phyloP scores from a whole-genome alignment of 1,140 invertebrate species.

The Danaus plexippus region DNA sequence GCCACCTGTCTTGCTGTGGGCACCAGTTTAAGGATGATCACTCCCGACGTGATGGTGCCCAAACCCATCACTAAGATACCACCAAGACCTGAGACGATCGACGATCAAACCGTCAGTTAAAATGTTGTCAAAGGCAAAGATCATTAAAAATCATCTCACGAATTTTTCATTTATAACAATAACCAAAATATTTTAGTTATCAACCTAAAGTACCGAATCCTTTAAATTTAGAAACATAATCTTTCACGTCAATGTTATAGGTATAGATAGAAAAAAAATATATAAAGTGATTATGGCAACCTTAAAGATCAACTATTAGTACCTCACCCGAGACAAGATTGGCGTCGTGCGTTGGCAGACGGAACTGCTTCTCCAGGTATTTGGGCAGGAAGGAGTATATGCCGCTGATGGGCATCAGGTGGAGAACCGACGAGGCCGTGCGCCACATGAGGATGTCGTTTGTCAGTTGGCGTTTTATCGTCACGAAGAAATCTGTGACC shows the following conservation, averaged over 20 bases:
- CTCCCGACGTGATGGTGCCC: constrained; percentile 88
- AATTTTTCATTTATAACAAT: too few species aligned
- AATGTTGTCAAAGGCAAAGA: too few species aligned
- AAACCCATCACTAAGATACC: constrained; percentile 94
- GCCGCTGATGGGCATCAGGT: constrained; percentile 91
- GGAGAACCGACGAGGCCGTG: constrained; percentile 89
- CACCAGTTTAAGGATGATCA: constrained; percentile 87
- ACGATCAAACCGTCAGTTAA: too few species aligned
- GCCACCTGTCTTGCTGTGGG: constrained; percentile 89
- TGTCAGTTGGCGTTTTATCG: constrained; percentile 86
- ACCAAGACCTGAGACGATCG: constrained; percentile 79
- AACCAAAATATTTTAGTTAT: too few species aligned
- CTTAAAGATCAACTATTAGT: constrained; percentile 27
- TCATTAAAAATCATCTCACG: too few species aligned
- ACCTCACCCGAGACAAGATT: constrained; percentile 90
- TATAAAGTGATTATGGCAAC: background rate
- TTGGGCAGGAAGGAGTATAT: constrained; percentile 95
- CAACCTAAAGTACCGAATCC: too few species aligned
- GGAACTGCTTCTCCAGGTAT: constrained; percentile 93
- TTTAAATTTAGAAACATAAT: too few species aligned
- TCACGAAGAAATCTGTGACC: constrained; percentile 85
- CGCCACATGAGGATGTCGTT: constrained; percentile 93
- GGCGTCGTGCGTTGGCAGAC: constrained; percentile 87
- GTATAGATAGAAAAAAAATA: too few species aligned
- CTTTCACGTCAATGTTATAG: too few species aligned